These are phyloP conservation scores for Heteromyza rotundicornis DNA, from an alignment of 2,888 invertebrate genomes.

Conservation along the genomic window DNA sequence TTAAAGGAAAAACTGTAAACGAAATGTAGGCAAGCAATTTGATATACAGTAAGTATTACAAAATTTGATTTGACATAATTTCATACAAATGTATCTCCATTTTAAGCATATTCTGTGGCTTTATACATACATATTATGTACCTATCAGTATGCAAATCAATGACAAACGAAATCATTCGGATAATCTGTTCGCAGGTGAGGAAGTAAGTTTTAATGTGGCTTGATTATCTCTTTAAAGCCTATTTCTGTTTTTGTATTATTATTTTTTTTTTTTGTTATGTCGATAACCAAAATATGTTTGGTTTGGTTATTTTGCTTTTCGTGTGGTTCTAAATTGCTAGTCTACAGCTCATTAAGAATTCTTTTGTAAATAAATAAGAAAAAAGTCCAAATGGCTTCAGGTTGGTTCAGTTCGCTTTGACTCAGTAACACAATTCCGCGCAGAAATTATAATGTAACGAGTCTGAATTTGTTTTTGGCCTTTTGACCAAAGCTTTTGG, in stretches of 20 bases:
- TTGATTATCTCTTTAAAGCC: no score
- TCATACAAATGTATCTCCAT: no score
- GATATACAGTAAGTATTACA: neutral
- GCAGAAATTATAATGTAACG: neutral
- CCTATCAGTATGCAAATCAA: no score
- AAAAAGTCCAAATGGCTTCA: neutral
- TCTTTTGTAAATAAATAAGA: neutral
- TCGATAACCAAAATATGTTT: neutral
- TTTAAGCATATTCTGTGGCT: no score
- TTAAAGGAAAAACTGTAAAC: no score
- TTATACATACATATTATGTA: no score
- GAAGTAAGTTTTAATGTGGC: no score
- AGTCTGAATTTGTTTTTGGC: no score
- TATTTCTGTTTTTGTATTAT: neutral
- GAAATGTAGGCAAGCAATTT: neutral
- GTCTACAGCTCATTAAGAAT: constrained; percentile 9
- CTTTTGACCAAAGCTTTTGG: neutral
- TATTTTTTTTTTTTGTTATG: neutral
- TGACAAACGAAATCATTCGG: no score
- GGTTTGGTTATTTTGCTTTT: neutral
- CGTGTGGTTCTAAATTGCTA: neutral
- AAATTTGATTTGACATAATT: no score
- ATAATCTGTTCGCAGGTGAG: no score
- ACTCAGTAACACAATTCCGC: constrained; percentile 31
- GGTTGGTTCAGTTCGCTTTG: constrained; percentile 5